Base-by-base conservation (phyloP, 2,797 vertebrate species). In the Pygocentrus nattereri region DNA sequence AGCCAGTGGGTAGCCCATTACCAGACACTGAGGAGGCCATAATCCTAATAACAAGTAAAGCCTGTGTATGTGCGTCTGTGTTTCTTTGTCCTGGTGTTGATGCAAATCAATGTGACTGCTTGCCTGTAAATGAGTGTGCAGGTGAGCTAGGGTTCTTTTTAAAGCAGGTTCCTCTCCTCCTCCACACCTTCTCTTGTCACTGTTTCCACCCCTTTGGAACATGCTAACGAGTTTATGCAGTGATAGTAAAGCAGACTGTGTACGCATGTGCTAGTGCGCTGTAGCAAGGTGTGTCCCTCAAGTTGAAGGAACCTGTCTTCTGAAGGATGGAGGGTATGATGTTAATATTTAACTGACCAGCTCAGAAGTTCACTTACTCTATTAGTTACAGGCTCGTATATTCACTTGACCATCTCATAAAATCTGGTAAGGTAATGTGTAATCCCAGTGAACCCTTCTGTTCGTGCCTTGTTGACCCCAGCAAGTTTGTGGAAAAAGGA, bases 1-100 rank as follows among this genome's bases (percentile, higher is more conserved):
- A n/a, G 62, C 96, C 96, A 0, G 89, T 92, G 18, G 96, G 95
- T 85, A 96, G 79, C 61, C 86, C n/a, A 41, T 90, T 88, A 18
- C 18, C 80, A 0, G 86, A 86, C 19, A 88, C 87, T 64, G 89
- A 87, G 77, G 93, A 91, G 56, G 93, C 91, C 93, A 94, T 94
- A 88, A 72, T 92, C 89, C 90, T 25, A n/a, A 12, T 78, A n/a
- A n/a, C n/a, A n/a, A n/a, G n/a, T n/a, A n/a, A n/a, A n/a, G 27
- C 21, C 4, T 61, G 10, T 69, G 30, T 27, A 16, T 25, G 18
- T 52, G n/a, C n/a, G 15, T 50, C n/a, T n/a, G 31, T 72, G 41
- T 54, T 16, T 31, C 1, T 74, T 23, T 23, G 18, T 68, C 16
- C 74, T 59, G 8, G 0, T 72, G 71, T 67, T 19, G 47, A 64